A percentile compares a stretch with the other conserved stretches of the same genome.
phyloP scores from a whole-genome alignment of 2,888 invertebrate genomes.

The Oegoconia quadripuncta region DNA sequence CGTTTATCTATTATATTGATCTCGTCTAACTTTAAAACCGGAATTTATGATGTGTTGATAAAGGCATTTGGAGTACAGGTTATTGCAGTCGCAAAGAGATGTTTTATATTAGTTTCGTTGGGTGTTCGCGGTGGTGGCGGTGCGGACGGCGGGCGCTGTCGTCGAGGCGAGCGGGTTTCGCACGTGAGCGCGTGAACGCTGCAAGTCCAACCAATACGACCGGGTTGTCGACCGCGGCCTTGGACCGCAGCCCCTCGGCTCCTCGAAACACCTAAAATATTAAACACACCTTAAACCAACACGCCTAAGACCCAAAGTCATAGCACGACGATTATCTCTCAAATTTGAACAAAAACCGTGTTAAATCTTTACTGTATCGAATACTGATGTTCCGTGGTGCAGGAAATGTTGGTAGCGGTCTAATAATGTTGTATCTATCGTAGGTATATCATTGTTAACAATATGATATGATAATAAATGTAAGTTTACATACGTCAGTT shows the following conservation, averaged over 20 bases:
- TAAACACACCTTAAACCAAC: conserved; percentile 34
- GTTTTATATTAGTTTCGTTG: too few relatives aligned
- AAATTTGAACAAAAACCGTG: conserved; percentile 24
- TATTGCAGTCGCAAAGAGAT: too few relatives aligned
- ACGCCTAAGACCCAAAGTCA: conserved; percentile 27
- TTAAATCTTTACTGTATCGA: conserved; percentile 25
- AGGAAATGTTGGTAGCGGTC: conserved; percentile 1
- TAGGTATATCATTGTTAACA: conserved; percentile 1
- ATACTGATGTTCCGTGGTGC: conserved; percentile 13
- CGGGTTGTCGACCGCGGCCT: conserved; percentile 71
- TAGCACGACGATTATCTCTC: background rate
- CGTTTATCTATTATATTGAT: too few relatives aligned
- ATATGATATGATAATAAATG: too few relatives aligned
- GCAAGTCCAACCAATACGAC: conserved; percentile 40
- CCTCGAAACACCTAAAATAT: conserved; percentile 23
- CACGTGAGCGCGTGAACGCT: conserved; percentile 57
- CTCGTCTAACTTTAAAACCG: too few relatives aligned
- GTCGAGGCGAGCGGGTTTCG: conserved; percentile 60
- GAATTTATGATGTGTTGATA: too few relatives aligned
- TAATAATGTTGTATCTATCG: conserved; percentile 4
- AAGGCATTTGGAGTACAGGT: too few relatives aligned
- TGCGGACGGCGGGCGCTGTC: conserved; percentile 3
- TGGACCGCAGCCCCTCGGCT: conserved; percentile 52
- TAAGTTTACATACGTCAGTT: too few relatives aligned
- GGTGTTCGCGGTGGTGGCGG: background rate